These are phyloP conservation scores for Crocallis elinguaria DNA, from an alignment of 2,888 invertebrate genomes.

Conservation along the genomic window DNA sequence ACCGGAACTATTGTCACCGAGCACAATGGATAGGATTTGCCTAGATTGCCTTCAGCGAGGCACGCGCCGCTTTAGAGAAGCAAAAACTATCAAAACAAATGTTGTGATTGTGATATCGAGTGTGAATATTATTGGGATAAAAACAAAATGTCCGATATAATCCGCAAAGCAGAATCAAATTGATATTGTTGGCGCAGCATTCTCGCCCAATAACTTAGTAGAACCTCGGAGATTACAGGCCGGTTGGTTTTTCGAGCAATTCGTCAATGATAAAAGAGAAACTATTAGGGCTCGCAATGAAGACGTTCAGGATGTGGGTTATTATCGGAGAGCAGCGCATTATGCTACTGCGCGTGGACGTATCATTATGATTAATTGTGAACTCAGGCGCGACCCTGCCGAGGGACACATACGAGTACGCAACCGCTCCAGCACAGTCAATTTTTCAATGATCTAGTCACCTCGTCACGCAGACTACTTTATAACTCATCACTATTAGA, in stretches of 20 bases:
- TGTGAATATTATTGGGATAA: slow-evolving; percentile 11
- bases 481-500: slow-evolving; percentile 22
- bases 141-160: slow-evolving; percentile 10
- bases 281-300: slow-evolving; percentile 47
- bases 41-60: slow-evolving; percentile 62
- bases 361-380: slow-evolving; percentile 52
- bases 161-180: slow-evolving; percentile 25
- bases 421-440: slow-evolving; percentile 33
- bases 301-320: slow-evolving; percentile 45
- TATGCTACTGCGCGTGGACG: slow-evolving; percentile 41
- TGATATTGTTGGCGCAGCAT: slow-evolving; percentile 36
- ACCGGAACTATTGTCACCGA: slow-evolving; percentile 76
- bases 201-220: slow-evolving; percentile 45
- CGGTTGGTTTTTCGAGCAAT: slow-evolving; percentile 44
- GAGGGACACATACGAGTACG: slow-evolving; percentile 29
- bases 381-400: slow-evolving; percentile 29
- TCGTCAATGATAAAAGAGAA: slow-evolving; percentile 47
- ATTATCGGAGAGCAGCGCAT: slow-evolving; percentile 42
- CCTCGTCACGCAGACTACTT: slow-evolving; percentile 28
- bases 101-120: slow-evolving; percentile 7
- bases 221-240: slow-evolving; percentile 34
- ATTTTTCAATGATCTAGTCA: slow-evolving; percentile 29
- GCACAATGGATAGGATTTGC: slow-evolving; percentile 76
- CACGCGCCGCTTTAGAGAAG: slow-evolving; percentile 64
- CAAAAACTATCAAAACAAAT: slow-evolving; percentile 40